A percentile compares a stretch with the other conserved stretches of the same genome.
Conservation (phyloP, 2,797 vertebrate species). For the Mormyrus hasselquistii region DNA sequence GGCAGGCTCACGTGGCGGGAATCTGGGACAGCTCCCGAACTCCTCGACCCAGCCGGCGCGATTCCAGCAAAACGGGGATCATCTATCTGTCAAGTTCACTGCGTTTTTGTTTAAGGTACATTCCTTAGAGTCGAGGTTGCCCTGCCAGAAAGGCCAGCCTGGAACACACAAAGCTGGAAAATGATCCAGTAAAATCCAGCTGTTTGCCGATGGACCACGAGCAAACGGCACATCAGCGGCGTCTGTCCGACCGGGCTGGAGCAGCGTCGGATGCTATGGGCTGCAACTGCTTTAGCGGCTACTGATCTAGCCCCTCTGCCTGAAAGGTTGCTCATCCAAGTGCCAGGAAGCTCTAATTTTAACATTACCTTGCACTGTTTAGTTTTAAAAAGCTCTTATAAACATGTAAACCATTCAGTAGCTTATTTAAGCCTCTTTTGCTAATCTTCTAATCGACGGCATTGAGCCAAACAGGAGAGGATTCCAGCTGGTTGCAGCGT, state of each 20-base stretch:
- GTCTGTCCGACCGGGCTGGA: not conserved
- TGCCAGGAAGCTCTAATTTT: not conserved
- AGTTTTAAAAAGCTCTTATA: conserved; percentile 4
- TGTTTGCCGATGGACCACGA: not conserved
- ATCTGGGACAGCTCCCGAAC: not conserved
- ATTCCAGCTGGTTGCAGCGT: not conserved
- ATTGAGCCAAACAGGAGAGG: not conserved
- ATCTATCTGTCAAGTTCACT: not conserved
- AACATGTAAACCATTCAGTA: conserved; percentile 11
- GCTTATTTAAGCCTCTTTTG: conserved; percentile 1
- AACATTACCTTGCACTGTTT: not conserved
- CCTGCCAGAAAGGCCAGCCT: not conserved
- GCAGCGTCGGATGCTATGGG: not conserved
- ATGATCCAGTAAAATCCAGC: not conserved
- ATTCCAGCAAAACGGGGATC: not conserved
- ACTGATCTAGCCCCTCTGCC: not conserved
- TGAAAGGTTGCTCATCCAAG: not conserved
- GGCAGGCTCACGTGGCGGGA: not conserved
- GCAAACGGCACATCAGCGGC: not conserved
- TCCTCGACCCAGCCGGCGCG: not conserved
- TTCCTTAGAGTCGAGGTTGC: not conserved
- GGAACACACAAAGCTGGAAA: not conserved
- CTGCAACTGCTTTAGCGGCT: not conserved
- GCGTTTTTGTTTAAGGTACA: not conserved
- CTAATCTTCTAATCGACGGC: not conserved